phyloP scores from a whole-genome alignment of 2,888 invertebrate species.

The Patella depressa region DNA sequence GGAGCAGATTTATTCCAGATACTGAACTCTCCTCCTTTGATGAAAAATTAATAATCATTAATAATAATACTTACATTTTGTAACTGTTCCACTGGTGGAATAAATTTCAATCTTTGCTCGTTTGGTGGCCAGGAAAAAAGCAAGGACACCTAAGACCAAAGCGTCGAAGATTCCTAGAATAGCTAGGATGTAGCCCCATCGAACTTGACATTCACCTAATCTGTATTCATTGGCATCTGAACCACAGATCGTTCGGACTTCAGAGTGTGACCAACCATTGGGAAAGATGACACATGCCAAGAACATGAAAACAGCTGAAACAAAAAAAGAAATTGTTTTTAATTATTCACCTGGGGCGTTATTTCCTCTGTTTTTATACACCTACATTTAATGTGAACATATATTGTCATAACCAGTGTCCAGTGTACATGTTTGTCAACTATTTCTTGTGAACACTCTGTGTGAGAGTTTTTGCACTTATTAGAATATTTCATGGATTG shows the following conservation, averaged over 20 bases:
- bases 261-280: conserved; percentile 88
- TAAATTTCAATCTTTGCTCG: conserved; percentile 74
- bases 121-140: conserved; percentile 92
- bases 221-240: conserved; percentile 76
- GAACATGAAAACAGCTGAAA: conserved; percentile 87
- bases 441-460: too few species aligned
- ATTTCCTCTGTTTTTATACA: too few species aligned
- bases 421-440: too few species aligned
- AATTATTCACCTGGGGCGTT: not conserved
- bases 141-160: conserved; percentile 86
- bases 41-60: not conserved
- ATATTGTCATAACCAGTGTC: too few species aligned
- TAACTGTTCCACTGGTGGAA: conserved; percentile 53
- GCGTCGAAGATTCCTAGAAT: conserved; percentile 90
- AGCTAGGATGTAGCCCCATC: conserved; percentile 88
- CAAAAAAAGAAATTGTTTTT: not conserved
- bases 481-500: too few species aligned
- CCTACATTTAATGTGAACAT: too few species aligned
- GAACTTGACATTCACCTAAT: conserved; percentile 86
- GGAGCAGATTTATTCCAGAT: too few species aligned
- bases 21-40: too few species aligned
- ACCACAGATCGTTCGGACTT: conserved; percentile 89
- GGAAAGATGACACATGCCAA: conserved; percentile 92
- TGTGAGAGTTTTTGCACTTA: too few species aligned
- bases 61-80: conserved; percentile 60